Percentiles rank a stretch among this genome's conserved stretches.
These are phyloP conservation scores for Poecilia gillii DNA, from an alignment of 2,797 vertebrate genomes.

Conservation along the genomic window DNA sequence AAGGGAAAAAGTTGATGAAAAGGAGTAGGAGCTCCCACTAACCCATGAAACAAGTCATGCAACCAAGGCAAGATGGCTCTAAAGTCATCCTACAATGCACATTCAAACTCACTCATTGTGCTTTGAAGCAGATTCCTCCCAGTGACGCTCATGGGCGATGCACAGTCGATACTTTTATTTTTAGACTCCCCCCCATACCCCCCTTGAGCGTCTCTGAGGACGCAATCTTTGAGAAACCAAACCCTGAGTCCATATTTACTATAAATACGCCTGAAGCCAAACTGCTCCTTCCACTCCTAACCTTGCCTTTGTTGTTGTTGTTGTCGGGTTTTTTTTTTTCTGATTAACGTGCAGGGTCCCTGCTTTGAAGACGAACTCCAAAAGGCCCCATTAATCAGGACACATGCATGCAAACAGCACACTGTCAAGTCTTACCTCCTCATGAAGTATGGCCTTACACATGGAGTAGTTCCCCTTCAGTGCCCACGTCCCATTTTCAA, in stretches of 20 bases:
- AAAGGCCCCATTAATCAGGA: constrained; percentile 33
- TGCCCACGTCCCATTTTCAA: constrained; percentile 92
- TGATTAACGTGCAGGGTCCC: constrained; percentile 33
- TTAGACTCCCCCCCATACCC: neutral
- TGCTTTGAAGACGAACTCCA: constrained; percentile 5
- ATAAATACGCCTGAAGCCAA: constrained; percentile 24
- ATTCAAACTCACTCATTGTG: constrained; percentile 25
- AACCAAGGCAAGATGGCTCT: constrained; percentile 10
- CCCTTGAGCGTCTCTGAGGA: neutral
- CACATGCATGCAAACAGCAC: constrained; percentile 1
- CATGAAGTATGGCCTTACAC: constrained; percentile 92
- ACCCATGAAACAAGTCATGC: neutral
- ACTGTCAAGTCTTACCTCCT: constrained; percentile 83
- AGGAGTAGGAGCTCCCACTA: constrained; percentile 29
- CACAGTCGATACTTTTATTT: constrained; percentile 1
- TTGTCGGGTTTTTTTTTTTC: neutral
- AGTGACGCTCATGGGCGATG: constrained; percentile 12
- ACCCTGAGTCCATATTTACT: constrained; percentile 39
- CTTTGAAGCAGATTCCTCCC: constrained; percentile 18
- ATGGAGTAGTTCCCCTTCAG: constrained; percentile 93
- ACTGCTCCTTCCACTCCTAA: constrained; percentile 9
- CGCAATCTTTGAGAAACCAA: constrained; percentile 13
- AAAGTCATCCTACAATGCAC: constrained; percentile 16
- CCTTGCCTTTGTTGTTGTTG: constrained; percentile 17
- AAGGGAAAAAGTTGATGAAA: constrained; percentile 27